Evolutionary conservation across 2,888 invertebrate genomes (phyloP), one percentile per base, ranked within the genome.

Genomic region (Dione juno): DNA sequence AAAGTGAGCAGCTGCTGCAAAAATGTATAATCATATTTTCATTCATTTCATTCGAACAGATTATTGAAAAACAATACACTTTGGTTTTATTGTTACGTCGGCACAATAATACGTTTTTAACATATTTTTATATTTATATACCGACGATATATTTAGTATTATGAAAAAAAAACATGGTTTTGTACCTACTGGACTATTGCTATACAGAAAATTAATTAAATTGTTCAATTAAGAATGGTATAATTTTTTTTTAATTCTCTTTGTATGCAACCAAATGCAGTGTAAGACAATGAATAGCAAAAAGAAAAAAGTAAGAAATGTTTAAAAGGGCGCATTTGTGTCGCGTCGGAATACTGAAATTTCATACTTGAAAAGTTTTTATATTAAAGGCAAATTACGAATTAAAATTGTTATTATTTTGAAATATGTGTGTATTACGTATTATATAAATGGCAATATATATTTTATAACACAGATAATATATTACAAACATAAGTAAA

Each of bases 51-150:
- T 61, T 6, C 11, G 43, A 59, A 45, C 28, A 43, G 59, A 45
- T 61, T 61, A 43, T 43, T 61, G n/a, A 61, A 43, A 43, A 28
- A n/a, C 59, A 61, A 61, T 61, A 61, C 41, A 61, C 21, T 43
- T 28, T n/a, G 54, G n/a, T 61, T 61, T 61, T 61, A 59, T 59
- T 59, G 58, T 54, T 54, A 37, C 54, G 53, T 54, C 53, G 53
- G 28, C 28, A 52, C 21, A 53, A 53, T 53, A 53, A 9, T 53
- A 53, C 14, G 9, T 2, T 35, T 53, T 53, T 35, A 53, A 53
- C 14, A 53, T 28, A 35, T 53, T 54, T 19, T 54, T 54, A 10
- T 37, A 54, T 54, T 37, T 54, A 54, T 54, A n/a, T n/a, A 35
- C 28, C 28, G 2, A 28, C 0, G 1, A 10, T 54, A n/a, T 54